Conservation (phyloP, 1,140 invertebrate species). For the Hormaphis cornu region DNA sequence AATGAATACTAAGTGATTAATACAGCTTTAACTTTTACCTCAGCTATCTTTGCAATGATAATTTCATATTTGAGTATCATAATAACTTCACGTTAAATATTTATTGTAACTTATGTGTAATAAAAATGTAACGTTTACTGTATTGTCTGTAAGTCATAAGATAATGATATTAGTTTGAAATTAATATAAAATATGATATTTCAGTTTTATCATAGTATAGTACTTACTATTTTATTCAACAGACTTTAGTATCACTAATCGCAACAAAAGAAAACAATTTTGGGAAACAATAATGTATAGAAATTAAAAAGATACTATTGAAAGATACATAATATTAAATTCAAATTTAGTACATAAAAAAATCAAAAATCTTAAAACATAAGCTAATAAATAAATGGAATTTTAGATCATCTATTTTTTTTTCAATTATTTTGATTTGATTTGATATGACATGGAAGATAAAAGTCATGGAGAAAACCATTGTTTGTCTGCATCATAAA, state of each 20-base stretch:
- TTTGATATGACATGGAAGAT: conserved; percentile 24
- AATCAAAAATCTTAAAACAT: background rate
- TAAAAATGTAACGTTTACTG: too few relatives aligned
- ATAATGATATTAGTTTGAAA: background rate
- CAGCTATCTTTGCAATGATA: too few relatives aligned
- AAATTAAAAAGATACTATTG: too few relatives aligned
- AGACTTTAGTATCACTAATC: background rate
- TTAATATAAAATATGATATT: background rate
- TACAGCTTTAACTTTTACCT: too few relatives aligned
- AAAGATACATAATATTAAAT: background rate
- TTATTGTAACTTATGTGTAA: too few relatives aligned
- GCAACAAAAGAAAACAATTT: background rate
- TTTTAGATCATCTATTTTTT: conserved; percentile 23
- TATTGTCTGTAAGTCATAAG: background rate
- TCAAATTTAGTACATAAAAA: background rate
- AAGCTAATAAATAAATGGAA: conserved; percentile 14
- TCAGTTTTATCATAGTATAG: background rate
- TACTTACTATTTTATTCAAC: background rate
- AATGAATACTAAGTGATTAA: too few relatives aligned
- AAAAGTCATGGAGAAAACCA: conserved; percentile 2
- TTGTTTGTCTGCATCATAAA: background rate
- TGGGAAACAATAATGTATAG: background rate
- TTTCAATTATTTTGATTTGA: conserved; percentile 20
- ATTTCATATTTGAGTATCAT: too few relatives aligned
- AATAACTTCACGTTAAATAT: too few relatives aligned